Evolutionary conservation across 2,797 vertebrate species (phyloP).

Genomic region (Melanogrammus aeglefinus): DNA sequence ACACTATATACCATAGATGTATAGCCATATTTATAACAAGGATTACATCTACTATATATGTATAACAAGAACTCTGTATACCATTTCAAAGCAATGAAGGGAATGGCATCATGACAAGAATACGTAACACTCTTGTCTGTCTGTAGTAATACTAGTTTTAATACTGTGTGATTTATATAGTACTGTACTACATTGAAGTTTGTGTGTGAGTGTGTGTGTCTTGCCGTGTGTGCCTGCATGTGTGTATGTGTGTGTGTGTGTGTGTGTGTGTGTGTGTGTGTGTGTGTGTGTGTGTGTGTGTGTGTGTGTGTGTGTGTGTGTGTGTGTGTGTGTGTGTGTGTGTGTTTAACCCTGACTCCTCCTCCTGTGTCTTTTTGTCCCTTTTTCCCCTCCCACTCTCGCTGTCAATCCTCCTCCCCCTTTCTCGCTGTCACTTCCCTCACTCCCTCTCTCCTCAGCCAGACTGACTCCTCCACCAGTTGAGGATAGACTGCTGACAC

Average conservation of each 20-base stretch:
- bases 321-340: background rate
- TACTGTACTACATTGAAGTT: background rate
- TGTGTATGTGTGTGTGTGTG: too few relatives aligned
- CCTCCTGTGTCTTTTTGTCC: background rate
- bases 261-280: background rate
- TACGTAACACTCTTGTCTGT: background rate
- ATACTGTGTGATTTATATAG: background rate
- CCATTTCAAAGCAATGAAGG: background rate
- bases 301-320: too few relatives aligned
- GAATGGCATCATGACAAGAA: background rate
- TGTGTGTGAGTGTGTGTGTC: background rate
- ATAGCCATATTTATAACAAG: too few relatives aligned
- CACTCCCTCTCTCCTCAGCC: constrained; percentile 1
- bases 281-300: background rate
- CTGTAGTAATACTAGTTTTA: background rate
- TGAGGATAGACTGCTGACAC: background rate
- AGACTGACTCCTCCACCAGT: background rate
- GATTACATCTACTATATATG: background rate
- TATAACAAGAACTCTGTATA: background rate
- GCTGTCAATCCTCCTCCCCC: background rate
- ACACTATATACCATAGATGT: background rate
- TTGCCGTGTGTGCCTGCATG: too few relatives aligned
- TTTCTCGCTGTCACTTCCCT: constrained; percentile 21
- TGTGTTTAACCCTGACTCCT: background rate
- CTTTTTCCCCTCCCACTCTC: background rate